phyloP scores from a whole-genome alignment of 1,140 invertebrate species.

The Nebria ingens region DNA sequence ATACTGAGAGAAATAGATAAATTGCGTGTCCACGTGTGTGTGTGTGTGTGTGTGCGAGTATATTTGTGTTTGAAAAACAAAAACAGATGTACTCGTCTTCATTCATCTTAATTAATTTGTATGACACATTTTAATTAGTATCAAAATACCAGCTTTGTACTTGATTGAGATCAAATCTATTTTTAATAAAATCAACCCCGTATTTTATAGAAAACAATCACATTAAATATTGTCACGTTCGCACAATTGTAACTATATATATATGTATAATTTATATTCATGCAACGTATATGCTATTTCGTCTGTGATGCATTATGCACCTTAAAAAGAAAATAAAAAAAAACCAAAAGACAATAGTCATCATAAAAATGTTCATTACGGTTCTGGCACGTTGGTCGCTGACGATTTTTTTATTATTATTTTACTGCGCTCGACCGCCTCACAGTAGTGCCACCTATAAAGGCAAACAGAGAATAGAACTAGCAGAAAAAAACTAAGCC shows the following conservation, averaged over 20 bases:
- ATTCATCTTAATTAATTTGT: background rate
- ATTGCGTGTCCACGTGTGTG: too few relatives aligned
- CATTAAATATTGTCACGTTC: background rate
- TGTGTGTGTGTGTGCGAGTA: background rate
- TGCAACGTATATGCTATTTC: background rate
- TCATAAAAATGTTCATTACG: background rate
- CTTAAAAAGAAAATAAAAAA: background rate
- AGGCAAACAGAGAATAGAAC: background rate
- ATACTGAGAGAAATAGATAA: too few relatives aligned
- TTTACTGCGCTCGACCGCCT: background rate
- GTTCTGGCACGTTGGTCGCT: background rate
- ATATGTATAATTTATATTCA: background rate
- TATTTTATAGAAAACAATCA: background rate
- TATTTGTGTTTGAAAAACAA: background rate
- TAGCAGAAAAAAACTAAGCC: background rate
- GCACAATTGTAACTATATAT: background rate
- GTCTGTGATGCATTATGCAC: background rate
- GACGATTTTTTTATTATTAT: background rate
- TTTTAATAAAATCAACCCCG: background rate
- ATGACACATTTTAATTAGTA: background rate
- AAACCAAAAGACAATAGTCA: too few relatives aligned
- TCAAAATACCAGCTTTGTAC: background rate
- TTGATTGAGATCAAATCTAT: background rate
- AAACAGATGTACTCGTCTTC: background rate
- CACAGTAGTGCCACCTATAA: too few relatives aligned